Conservation (phyloP, 2,888 invertebrate species). For the Himalopsyche kuldschensis region DNA sequence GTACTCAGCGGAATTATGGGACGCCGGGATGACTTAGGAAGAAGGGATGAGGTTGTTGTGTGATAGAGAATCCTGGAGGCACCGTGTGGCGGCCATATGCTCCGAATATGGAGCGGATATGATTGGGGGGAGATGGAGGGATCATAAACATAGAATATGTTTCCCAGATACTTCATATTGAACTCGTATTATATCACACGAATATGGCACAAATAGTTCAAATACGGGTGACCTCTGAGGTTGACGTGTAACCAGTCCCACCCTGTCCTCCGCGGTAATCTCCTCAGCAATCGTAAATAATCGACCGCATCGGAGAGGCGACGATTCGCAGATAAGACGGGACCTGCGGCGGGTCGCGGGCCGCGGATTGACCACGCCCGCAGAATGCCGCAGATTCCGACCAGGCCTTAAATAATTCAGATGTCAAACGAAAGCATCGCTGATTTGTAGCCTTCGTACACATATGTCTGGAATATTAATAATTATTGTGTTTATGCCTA, state of each 20-base stretch:
- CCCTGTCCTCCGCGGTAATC: background rate
- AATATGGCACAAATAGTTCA: too few species aligned
- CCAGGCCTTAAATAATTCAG: background rate
- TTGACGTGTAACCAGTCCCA: background rate
- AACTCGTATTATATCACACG: too few species aligned
- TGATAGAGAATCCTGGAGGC: too few species aligned
- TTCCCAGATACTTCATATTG: too few species aligned
- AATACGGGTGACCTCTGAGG: background rate
- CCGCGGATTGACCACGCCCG: background rate
- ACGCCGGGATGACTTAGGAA: too few species aligned
- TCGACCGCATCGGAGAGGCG: background rate
- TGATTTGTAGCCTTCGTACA: background rate
- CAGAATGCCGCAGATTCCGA: background rate
- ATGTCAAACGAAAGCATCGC: background rate
- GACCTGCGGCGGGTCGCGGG: background rate
- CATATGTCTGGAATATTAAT: background rate
- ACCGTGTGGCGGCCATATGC: too few species aligned
- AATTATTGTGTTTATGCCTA: background rate
- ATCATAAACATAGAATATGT: too few species aligned
- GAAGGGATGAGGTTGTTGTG: too few species aligned
- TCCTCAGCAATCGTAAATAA: background rate
- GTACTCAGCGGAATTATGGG: too few species aligned
- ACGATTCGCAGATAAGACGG: background rate
- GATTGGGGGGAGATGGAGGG: too few species aligned
- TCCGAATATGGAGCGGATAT: too few species aligned